Evolutionary conservation across 2,888 invertebrate species (phyloP).

Genomic region (Strigamia crassipes): DNA sequence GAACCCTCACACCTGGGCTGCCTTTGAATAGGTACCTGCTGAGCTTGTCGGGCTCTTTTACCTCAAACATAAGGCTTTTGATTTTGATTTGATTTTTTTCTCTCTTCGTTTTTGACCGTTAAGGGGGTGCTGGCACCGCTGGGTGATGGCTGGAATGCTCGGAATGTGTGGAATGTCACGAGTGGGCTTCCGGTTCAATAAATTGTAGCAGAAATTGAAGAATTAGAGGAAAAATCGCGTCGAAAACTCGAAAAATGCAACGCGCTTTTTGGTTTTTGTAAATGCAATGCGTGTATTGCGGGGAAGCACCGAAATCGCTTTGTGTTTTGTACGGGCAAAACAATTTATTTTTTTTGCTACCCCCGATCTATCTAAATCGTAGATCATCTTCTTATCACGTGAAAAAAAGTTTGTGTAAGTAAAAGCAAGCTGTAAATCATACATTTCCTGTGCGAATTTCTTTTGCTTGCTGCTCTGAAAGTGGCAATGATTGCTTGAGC

Average conservation of each 20-base stretch:
- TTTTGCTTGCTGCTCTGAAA: neutral
- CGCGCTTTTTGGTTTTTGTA: no score
- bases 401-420: conserved; percentile 26
- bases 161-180: conserved; percentile 6
- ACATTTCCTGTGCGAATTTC: neutral
- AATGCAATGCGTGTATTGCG: no score
- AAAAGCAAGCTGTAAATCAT: conserved; percentile 28
- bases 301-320: neutral
- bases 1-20: conserved; percentile 31
- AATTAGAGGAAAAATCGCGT: no score
- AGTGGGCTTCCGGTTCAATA: neutral
- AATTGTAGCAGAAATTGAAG: no score
- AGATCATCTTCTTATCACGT: conserved; percentile 29
- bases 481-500: conserved; percentile 25
- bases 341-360: conserved; percentile 6
- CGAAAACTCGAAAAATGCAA: no score
- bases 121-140: neutral
- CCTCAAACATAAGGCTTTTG: conserved; percentile 27
- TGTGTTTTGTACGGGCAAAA: neutral
- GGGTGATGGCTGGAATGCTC: neutral
- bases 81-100: conserved; percentile 11
- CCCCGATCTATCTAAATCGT: conserved; percentile 1
- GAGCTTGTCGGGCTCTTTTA: conserved; percentile 34
- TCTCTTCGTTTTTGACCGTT: neutral
- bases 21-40: conserved; percentile 16